phyloP scores from a whole-genome alignment of 2,797 vertebrate species.

The Sebastiscus tertius region DNA sequence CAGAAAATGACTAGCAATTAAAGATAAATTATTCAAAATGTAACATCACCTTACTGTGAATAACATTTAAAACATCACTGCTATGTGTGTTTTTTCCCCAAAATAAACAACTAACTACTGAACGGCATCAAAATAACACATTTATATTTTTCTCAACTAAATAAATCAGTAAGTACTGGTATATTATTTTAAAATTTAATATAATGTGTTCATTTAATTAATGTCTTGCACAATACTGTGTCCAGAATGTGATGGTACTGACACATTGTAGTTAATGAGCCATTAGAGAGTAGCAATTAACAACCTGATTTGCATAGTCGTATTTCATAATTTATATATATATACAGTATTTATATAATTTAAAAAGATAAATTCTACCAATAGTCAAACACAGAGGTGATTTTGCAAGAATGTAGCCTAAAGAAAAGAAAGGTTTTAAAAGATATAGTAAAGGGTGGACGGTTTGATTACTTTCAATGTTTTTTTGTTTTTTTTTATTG shows the following conservation, averaged over 20 bases:
- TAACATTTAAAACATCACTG: background rate
- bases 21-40: background rate
- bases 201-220: background rate
- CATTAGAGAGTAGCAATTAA: background rate
- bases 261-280: background rate
- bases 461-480: background rate
- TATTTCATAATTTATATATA: background rate
- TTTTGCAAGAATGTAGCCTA: background rate
- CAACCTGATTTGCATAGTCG: background rate
- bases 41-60: background rate
- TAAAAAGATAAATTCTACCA: background rate
- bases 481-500: background rate
- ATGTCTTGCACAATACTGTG: background rate
- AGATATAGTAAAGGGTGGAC: background rate
- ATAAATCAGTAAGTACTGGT: background rate
- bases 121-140: background rate
- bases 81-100: background rate
- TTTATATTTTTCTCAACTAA: background rate
- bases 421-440: too few species aligned
- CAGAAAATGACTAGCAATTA: background rate
- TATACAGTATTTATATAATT: too few species aligned
- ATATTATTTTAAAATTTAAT: background rate
- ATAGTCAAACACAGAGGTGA: background rate
- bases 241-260: background rate
- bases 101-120: background rate